Conservation (phyloP, 2,888 invertebrate genomes). For the Drosophila emarginata region DNA sequence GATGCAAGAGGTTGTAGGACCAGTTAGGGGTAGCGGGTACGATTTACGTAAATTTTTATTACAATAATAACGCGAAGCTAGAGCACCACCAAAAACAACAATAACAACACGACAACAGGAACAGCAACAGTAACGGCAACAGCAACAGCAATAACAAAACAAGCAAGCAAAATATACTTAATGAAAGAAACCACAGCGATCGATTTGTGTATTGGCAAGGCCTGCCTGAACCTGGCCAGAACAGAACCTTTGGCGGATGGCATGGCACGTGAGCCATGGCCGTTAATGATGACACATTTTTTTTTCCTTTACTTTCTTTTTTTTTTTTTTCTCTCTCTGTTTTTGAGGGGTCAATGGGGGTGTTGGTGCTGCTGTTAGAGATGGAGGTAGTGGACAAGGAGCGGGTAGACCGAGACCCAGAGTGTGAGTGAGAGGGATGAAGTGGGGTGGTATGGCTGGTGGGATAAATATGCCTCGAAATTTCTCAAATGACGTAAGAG, state of each 20-base stretch:
- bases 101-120: too few relatives aligned
- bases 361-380: too few relatives aligned
- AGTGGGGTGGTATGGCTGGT: constrained; percentile 12
- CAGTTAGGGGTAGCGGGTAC: constrained; percentile 27
- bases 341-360: constrained; percentile 5
- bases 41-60: constrained; percentile 67
- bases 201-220: constrained; percentile 74
- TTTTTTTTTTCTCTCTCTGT: not conserved
- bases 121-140: not conserved
- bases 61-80: constrained; percentile 59
- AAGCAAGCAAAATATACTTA: constrained; percentile 55
- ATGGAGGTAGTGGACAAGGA: not conserved
- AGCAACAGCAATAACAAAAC: constrained; percentile 11
- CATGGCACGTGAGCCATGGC: constrained; percentile 50
- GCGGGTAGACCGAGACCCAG: not conserved
- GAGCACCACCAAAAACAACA: constrained; percentile 33
- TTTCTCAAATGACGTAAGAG: constrained; percentile 48
- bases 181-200: constrained; percentile 70
- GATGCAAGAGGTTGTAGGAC: not conserved
- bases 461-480: constrained; percentile 39
- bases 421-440: not conserved
- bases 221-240: constrained; percentile 14
- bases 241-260: not conserved
- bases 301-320: constrained; percentile 36
- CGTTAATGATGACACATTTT: constrained; percentile 72